phyloP scores from a whole-genome alignment of 1,140 invertebrate species.

The Macrobrachium rosenbergii region DNA sequence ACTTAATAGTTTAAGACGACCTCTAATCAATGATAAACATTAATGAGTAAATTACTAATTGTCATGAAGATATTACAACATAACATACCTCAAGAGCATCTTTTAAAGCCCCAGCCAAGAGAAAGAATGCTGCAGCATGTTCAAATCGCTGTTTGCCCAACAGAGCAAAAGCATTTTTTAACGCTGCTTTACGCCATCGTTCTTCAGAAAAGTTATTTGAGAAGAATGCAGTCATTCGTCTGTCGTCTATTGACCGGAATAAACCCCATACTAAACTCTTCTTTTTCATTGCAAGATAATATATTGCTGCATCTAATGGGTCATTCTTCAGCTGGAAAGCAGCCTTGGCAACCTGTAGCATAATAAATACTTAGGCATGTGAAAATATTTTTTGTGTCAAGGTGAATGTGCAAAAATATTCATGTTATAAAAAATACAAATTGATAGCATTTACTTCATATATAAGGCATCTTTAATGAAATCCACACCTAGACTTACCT shows the following conservation, averaged over 20 bases:
- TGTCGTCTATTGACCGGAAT: slow-evolving; percentile 89
- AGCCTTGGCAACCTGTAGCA: slow-evolving; percentile 83
- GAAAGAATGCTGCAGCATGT: slow-evolving; percentile 83
- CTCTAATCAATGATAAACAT: background rate
- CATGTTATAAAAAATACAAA: too few species aligned
- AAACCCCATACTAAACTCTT: slow-evolving; percentile 97
- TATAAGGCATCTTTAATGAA: too few species aligned
- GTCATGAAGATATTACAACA: background rate
- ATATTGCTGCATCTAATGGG: slow-evolving; percentile 96
- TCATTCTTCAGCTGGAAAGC: slow-evolving; percentile 91
- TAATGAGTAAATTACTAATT: background rate
- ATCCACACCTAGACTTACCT: slow-evolving; percentile 71
- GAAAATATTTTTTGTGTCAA: background rate
- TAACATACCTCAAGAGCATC: slow-evolving; percentile 91
- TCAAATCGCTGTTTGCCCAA: slow-evolving; percentile 85
- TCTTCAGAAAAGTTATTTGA: slow-evolving; percentile 94
- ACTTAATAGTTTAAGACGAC: background rate
- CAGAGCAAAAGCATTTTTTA: slow-evolving; percentile 98
- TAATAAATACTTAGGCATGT: slow-evolving; percentile 41
- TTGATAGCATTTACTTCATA: too few species aligned
- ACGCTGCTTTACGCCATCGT: slow-evolving; percentile 94
- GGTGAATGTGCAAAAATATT: too few species aligned
- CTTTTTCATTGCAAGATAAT: slow-evolving; percentile 99
- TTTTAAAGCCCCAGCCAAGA: slow-evolving; percentile 91
- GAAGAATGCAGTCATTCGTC: slow-evolving; percentile 96